Evolutionary conservation across 2,888 invertebrate species (phyloP), one percentile per base, ranked within the genome.

Genomic region (Ormyrus rosae): DNA sequence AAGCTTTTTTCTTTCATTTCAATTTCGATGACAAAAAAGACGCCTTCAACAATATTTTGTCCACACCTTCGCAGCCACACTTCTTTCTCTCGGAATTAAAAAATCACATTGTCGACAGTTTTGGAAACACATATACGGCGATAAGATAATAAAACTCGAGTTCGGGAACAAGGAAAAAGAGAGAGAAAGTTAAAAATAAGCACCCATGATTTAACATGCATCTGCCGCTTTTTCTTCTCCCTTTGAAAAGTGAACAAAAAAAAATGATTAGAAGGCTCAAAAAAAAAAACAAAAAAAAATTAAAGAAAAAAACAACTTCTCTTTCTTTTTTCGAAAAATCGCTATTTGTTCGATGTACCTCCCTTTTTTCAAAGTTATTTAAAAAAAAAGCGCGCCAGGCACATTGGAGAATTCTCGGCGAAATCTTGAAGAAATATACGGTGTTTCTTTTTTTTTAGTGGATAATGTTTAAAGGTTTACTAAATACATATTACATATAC

Each of bases 381-480:
- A 83, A 83, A 81, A 71, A 79, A 85, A 74, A 83, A 81, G 84
- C 80, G 83, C 83, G 85, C 56, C 60, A 84, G 85, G 84, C 86
- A 85, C 86, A 85, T 85, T 85, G 85, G 86, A 85, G 81, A 82
- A 83, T 84, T 84, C 78, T 84, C 78, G 83, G 81, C 81, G 82
- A 83, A 82, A 80, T 69, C 71, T 77, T 81, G 72, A 81, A 84
- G 83, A 83, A 83, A 86, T 83, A 85, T 87, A 87, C 86, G 86
- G 86, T 87, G 88, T 90, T 89, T 77, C 84, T 82, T 82, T 83
- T 80, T 76, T 87, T 86, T 89, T 90, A 90, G 89, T 87, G 85
- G 86, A 86, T 90, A 90, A 89, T 88, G 87, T 90, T 89, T 90
- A 89, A 89, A 88, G 86, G 85, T 88, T 87, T 89, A 88, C 86